Base-by-base conservation (phyloP, 1,140 invertebrate genomes). In the Drosophila yakuba region DNA sequence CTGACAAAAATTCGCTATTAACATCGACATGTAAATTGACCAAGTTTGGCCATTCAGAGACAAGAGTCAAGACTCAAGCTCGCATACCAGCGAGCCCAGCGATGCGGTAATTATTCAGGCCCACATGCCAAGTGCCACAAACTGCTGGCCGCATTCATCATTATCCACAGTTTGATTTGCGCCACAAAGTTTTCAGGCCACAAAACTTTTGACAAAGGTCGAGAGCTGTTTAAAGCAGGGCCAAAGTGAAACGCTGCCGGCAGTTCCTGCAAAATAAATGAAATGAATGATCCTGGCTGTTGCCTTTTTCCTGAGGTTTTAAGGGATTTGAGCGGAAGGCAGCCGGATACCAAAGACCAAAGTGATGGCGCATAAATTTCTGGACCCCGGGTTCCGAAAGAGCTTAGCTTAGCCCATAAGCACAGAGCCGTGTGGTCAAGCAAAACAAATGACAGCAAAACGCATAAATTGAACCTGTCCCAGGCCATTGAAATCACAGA, bases 191-290 rank as follows among this genome's bases (percentile, higher is more conserved):
- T 89, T 80, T 74, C 56, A 3, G 64, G 63, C 61, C 69, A 45
- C 60, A 69, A 69, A 89, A 89, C 61, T 89, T 89, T 89, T 68
- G 82, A 84, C 80, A 88, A 88, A 88, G 83, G 83, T 88, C 84
- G 80, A 84, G 48, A 83, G 76, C 84, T 69, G 79, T 88, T 89
- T 89, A 84, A 88, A 71, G 66, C 68, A 58, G 44, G 47, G 28
- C 28, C 44, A 58, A 58, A 89, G 84, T 79, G 83, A 86, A 86
- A 66, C 59, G 83, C 83, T 69, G 63, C 83, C 39, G 83, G 83
- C 83, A 60, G 78, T 73, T 83, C 75, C 74, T 76, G 75, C 79
- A 76, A 79, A 82, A 82, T 86, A 77, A 88, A 86, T 86, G 75
- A 86, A 71, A 86, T 86, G 75, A 86, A 71, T 71, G 64, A 71